Evolutionary conservation across 2,888 invertebrate genomes (phyloP), one percentile per base, ranked within the genome.

Genomic region (Ornithoptera priamus): DNA sequence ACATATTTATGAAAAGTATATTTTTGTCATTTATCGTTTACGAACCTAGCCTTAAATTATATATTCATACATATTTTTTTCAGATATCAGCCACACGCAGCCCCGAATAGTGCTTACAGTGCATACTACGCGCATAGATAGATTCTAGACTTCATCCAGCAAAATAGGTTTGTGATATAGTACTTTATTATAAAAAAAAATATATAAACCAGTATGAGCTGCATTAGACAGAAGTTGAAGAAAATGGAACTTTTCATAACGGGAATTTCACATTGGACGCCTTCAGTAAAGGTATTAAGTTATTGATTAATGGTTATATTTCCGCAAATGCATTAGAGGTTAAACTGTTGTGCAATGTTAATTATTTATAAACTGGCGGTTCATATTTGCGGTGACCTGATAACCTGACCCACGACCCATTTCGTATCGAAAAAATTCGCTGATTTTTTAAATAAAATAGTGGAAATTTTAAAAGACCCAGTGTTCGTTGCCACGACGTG

Each of bases 61-160:
- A 46, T 46, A 46, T 46, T 46, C 1, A 12, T 46, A 15, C 15
- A 65, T 61, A 6, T 59, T 59, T 36, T 71, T 87, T 88, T 15
- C 87, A 91, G 90, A 68, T 92, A 91, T 72, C 92, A 92, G 76
- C 92, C 91, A 0, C 92, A 92, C 74, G 81, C 89, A 24, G 85
- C 88, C 24, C 91, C 91, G 75, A 90, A 88, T 72, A 84, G 86
- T 65, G 85, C 91, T 1, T 92, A 92, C 80, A 90, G 86, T 71
- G 92, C 92, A 7, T 92, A 92, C 78, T 92, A 91, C 78, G 90
- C 92, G 1, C 92, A 92, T 77, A 92, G 92, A 85, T 92, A 92
- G 75, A 69, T 36, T 15, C 46, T 30, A 46, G 83, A 78, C 71
- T 62, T 63, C 53, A 18, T 24, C 63, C 18, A 56, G 22, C 24